phyloP scores from a whole-genome alignment of 2,888 invertebrate genomes.

The Pseudococcus viburni region DNA sequence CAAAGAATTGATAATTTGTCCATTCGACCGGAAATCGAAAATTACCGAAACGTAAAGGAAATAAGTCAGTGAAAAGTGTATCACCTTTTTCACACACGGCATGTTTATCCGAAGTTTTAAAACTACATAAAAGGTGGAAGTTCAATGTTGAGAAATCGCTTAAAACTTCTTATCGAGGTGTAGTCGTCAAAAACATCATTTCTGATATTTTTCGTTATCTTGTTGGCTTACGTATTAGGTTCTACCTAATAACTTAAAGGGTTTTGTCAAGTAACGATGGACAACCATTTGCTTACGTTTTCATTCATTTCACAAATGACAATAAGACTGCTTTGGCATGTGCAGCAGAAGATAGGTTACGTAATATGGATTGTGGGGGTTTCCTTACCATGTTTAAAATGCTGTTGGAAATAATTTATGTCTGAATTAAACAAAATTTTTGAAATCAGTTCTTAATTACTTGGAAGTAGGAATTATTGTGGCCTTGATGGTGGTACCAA shows the following conservation, averaged over 20 bases:
- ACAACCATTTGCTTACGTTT: constrained; percentile 7
- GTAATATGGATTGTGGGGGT: too few species aligned
- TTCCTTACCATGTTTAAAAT: too few species aligned
- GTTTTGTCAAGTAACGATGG: background rate
- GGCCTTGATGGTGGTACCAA: too few species aligned
- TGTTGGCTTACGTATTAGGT: background rate
- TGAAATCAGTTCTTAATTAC: too few species aligned
- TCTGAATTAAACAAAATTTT: too few species aligned
- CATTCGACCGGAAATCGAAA: constrained; percentile 16
- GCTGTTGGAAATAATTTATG: too few species aligned
- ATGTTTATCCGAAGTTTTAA: constrained; percentile 14
- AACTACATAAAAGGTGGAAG: constrained; percentile 1
- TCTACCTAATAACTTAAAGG: background rate
- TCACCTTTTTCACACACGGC: background rate
- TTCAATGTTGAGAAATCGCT: constrained; percentile 15
- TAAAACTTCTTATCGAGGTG: background rate
- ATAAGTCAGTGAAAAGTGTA: background rate
- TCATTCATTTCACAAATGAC: background rate
- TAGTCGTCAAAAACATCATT: constrained; percentile 15
- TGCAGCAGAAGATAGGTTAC: background rate
- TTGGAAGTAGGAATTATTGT: too few species aligned
- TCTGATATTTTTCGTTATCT: background rate
- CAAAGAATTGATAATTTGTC: background rate
- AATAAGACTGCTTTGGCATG: background rate
- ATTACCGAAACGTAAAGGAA: background rate